Percentiles rank a stretch among this genome's conserved stretches.
Evolutionary conservation across 1,140 invertebrate genomes (phyloP).

Genomic region (Zaprionus africanus): DNA sequence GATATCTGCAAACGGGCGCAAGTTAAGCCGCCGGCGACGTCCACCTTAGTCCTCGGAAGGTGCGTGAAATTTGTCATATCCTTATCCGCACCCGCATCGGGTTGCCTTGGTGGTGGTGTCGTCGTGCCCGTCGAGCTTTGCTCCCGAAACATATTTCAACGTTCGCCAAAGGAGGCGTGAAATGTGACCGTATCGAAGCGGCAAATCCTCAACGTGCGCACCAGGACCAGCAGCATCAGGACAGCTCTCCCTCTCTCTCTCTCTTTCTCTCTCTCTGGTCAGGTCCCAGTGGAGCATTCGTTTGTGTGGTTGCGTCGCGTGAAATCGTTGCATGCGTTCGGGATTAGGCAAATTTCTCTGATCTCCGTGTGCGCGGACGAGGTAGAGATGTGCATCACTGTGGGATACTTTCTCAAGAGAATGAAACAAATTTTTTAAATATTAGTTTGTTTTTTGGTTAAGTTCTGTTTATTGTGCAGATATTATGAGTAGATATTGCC

Average conservation of each 20-base stretch:
- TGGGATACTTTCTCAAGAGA: not conserved
- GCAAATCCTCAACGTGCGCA: conserved; percentile 40
- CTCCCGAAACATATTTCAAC: conserved; percentile 38
- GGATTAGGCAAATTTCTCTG: conserved; percentile 65
- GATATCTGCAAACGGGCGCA: conserved; percentile 33
- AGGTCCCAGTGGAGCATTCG: conserved; percentile 45
- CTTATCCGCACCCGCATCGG: conserved; percentile 55
- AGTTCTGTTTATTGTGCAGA: not conserved
- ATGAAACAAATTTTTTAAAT: not conserved
- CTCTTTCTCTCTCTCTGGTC: not conserved
- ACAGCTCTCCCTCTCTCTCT: not conserved
- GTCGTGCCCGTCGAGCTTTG: conserved; percentile 13
- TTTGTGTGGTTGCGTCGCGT: conserved; percentile 47
- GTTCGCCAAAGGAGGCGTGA: conserved; percentile 68
- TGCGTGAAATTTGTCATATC: conserved; percentile 77
- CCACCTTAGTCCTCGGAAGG: conserved; percentile 54
- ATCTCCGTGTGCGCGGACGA: not conserved
- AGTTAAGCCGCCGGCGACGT: conserved; percentile 73
- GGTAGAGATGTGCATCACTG: not conserved
- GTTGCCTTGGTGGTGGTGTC: conserved; percentile 60
- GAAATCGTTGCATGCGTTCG: conserved; percentile 64
- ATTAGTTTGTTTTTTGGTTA: not conserved
- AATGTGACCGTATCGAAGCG: conserved; percentile 64
- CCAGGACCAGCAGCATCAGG: conserved; percentile 9
- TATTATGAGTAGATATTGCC: not conserved